phyloP scores from a whole-genome alignment of 2,797 vertebrate genomes.

The Harpagifer antarcticus region DNA sequence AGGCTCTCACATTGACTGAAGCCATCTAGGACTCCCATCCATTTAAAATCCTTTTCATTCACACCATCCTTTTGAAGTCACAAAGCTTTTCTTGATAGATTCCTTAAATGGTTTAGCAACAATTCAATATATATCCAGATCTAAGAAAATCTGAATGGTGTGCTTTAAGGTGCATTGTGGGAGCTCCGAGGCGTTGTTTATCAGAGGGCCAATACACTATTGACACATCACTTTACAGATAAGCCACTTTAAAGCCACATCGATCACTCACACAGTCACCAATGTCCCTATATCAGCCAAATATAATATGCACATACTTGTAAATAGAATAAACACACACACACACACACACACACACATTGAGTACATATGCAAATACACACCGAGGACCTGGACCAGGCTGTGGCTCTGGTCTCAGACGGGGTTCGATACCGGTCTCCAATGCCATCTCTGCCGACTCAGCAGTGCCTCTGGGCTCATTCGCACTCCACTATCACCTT shows the following conservation, averaged over 20 bases:
- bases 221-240: conserved; percentile 70
- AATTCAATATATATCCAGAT: not conserved
- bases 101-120: not conserved
- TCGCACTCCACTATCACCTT: conserved; percentile 66
- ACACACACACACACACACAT: conserved; percentile 11
- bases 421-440: conserved; percentile 47
- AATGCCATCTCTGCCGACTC: conserved; percentile 57
- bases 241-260: conserved; percentile 73
- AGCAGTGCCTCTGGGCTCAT: conserved; percentile 63
- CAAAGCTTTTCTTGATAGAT: not conserved
- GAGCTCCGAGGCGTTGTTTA: conserved; percentile 62
- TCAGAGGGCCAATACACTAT: conserved; percentile 61
- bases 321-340: not conserved
- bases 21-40: conserved; percentile 30
- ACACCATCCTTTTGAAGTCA: conserved; percentile 10
- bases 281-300: not conserved
- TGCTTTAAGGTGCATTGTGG: not conserved
- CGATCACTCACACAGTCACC: conserved; percentile 40
- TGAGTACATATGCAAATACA: conserved; percentile 23
- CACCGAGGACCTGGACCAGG: conserved; percentile 19
- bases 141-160: not conserved
- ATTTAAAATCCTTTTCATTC: conserved; percentile 17
- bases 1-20: conserved; percentile 32
- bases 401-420: conserved; percentile 40
- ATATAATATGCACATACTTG: no score